Evolutionary conservation across 2,888 invertebrate genomes (phyloP).

Genomic region (Trileptium ribeirensis): DNA sequence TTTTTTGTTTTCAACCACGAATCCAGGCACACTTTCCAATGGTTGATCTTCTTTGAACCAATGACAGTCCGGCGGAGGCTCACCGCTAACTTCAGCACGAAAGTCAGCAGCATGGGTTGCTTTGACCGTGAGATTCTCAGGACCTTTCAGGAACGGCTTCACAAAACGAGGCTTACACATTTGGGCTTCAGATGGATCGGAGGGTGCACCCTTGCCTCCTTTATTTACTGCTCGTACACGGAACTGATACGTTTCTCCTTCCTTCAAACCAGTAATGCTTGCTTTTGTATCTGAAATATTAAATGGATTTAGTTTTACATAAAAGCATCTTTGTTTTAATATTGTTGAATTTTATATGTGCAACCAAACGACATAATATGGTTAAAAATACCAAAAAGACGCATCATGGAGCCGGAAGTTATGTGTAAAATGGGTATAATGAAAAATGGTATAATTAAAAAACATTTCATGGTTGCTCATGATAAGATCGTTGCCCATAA

Average conservation of each 20-base stretch:
- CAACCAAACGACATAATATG: no score
- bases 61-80: slow-evolving; percentile 85
- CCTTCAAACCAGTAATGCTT: slow-evolving; percentile 76
- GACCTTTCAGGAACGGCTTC: slow-evolving; percentile 82
- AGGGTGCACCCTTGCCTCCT: slow-evolving; percentile 74
- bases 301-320: no score
- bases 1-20: neutral
- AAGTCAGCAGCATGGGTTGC: slow-evolving; percentile 87
- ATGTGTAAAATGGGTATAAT: no score
- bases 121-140: slow-evolving; percentile 82
- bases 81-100: slow-evolving; percentile 90
- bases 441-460: no score
- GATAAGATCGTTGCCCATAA: no score
- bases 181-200: slow-evolving; percentile 84
- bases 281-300: slow-evolving; percentile 57
- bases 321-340: no score
- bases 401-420: no score
- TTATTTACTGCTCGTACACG: slow-evolving; percentile 78
- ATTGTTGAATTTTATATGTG: no score
- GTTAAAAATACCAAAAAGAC: no score
- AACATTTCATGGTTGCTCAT: no score
- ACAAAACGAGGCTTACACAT: slow-evolving; percentile 89
- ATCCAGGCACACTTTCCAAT: neutral
- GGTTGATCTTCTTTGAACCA: slow-evolving; percentile 65
- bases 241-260: slow-evolving; percentile 85